Evolutionary conservation across 2,113 vertebrate genomes (phyloP), one percentile per base, ranked within the genome.

Genomic region (Buteo buteo): DNA sequence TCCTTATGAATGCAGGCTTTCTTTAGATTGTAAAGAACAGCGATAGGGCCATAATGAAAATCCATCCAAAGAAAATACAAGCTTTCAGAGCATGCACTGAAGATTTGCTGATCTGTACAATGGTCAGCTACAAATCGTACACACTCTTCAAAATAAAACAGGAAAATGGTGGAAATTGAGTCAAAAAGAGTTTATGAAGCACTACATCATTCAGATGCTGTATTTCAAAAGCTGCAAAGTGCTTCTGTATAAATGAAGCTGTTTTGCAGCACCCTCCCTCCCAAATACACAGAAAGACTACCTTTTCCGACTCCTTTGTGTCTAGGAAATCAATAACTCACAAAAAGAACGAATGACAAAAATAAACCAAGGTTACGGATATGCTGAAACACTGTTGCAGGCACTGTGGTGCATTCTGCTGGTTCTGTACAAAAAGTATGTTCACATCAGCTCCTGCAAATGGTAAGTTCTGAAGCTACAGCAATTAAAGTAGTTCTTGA

Each of bases 1-100:
- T 58, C 87, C 82, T 83, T n/a, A 92, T 97, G 96, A 98, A 98
- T 97, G 94, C 77, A 77, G 91, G 82, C 97, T 96, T 98, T 98
- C 93, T 98, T 97, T 11, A 36, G 74, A 38, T 72, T 65, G 83
- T 44, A 44, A 89, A 90, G 31, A 86, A 45, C 8, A 0, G 80
- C 80, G 50, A 34, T 3, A 58, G 58, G 54, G 59, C 62, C 45
- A 45, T 49, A 80, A 95, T 69, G 70, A 88, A 95, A 96, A 91
- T 52, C 34, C 50, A 76, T 38, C 78, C 94, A 82, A 85, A 93
- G 77, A 69, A 96, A 95, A 94, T 25, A 50, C 70, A 91, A 58
- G 84, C 78, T 77, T 93, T 93, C 73, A 84, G 44, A 84, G 78
- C 66, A 54, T 0, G 10, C 81, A 58, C 67, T 61, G 73, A 82